Evolutionary conservation across 2,888 invertebrate genomes (phyloP).

Genomic region (Troides helena): DNA sequence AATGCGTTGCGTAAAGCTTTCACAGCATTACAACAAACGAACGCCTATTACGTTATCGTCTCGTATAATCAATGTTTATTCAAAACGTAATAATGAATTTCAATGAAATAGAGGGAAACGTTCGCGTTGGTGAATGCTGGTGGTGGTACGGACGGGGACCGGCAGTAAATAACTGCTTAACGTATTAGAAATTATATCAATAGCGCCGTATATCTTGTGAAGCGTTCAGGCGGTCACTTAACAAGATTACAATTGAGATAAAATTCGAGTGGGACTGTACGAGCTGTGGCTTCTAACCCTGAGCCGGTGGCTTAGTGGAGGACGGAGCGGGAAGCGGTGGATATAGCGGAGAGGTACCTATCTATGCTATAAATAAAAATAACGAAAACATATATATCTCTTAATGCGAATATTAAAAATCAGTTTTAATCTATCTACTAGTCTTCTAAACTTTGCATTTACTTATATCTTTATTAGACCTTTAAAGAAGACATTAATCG

Average conservation of each 20-base stretch:
- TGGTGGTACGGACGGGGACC: conserved; percentile 25
- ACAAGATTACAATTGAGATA: conserved; percentile 60
- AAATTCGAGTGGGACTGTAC: conserved; percentile 45
- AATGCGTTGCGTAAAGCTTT: conserved; percentile 22
- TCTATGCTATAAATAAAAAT: too few relatives aligned
- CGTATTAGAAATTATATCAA: conserved; percentile 46
- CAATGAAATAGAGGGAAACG: conserved; percentile 28
- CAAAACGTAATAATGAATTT: conserved; percentile 28
- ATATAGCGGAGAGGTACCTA: neutral
- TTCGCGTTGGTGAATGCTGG: conserved; percentile 30
- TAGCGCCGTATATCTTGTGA: conserved; percentile 48
- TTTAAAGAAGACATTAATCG: too few relatives aligned
- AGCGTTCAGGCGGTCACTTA: conserved; percentile 45
- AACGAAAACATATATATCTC: too few relatives aligned
- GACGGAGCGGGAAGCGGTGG: conserved; percentile 30
- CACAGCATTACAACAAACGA: conserved; percentile 25
- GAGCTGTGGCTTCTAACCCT: conserved; percentile 46
- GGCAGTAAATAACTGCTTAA: conserved; percentile 40
- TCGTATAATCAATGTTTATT: conserved; percentile 28
- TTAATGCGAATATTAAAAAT: too few relatives aligned
- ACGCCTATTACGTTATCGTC: conserved; percentile 27
- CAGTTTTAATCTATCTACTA: too few relatives aligned
- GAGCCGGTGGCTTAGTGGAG: conserved; percentile 22
- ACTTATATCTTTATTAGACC: too few relatives aligned
- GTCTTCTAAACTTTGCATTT: too few relatives aligned